A percentile compares a stretch with the other conserved stretches of the same genome.
Evolutionary conservation across 2,888 invertebrate genomes (phyloP).

Genomic region (Cantharis nigra): DNA sequence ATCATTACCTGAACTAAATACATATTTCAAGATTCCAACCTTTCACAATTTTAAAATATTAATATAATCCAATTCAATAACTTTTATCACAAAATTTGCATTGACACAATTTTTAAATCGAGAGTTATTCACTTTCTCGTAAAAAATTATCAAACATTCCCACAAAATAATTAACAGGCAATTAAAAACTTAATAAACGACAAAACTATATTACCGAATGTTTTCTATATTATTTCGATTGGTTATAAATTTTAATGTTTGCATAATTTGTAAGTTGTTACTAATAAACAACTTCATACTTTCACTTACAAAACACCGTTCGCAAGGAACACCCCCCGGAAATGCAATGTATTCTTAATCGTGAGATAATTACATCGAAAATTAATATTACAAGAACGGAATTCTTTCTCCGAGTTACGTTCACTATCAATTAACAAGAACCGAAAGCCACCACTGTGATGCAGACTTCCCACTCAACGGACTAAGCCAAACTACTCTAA

Average conservation of each 20-base stretch:
- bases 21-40: conserved; percentile 5
- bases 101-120: neutral
- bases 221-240: neutral
- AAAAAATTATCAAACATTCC: neutral
- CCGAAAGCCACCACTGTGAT: neutral
- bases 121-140: neutral
- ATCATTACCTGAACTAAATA: conserved; percentile 21
- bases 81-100: neutral
- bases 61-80: neutral
- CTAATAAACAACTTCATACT: conserved; percentile 7
- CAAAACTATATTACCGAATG: neutral
- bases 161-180: neutral
- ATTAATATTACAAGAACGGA: neutral
- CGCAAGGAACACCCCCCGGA: neutral
- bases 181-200: neutral
- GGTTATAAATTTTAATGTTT: neutral
- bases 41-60: neutral
- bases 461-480: neutral
- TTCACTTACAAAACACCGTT: conserved; percentile 7
- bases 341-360: conserved; percentile 3
- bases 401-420: neutral
- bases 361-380: conserved; percentile 2
- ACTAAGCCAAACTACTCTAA: neutral
- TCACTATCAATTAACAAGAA: neutral
- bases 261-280: conserved; percentile 1